Conservation (phyloP, 1,140 invertebrate genomes). For the Caerostris extrusa region DNA sequence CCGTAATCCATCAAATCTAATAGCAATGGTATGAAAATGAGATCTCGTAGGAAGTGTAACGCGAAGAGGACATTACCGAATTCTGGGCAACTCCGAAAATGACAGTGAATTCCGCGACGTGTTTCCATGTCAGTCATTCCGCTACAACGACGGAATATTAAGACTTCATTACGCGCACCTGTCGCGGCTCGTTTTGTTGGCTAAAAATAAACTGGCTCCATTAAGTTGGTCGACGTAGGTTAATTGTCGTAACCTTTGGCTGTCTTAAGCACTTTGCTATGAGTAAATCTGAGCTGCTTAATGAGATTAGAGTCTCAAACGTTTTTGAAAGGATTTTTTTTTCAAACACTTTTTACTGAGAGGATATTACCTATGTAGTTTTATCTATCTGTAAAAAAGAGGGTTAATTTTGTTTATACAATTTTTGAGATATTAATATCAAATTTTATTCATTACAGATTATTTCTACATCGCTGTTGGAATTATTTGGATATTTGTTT, state of each 20-base stretch:
- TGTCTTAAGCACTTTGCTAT: not conserved
- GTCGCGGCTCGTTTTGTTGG: constrained; percentile 9
- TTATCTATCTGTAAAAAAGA: no score
- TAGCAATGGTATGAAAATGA: not conserved
- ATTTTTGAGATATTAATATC: no score
- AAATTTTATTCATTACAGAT: no score
- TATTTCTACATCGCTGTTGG: no score
- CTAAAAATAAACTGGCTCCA: constrained; percentile 50
- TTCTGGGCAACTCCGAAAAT: not conserved
- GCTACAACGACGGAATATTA: constrained; percentile 52
- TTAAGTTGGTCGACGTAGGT: constrained; percentile 33
- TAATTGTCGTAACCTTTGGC: constrained; percentile 58
- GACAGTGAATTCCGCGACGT: constrained; percentile 22
- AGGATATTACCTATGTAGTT: no score
- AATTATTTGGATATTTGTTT: no score
- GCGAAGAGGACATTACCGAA: constrained; percentile 15
- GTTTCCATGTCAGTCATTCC: constrained; percentile 32
- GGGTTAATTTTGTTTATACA: no score
- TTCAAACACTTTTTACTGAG: no score
- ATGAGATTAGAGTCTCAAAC: not conserved
- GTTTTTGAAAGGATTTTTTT: not conserved
- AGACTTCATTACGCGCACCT: constrained; percentile 62
- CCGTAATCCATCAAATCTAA: not conserved
- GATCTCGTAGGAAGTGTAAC: not conserved
- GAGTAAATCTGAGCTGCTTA: not conserved